Conservation (phyloP, 2,888 invertebrate species). For the Kryphioiulus occultus region DNA sequence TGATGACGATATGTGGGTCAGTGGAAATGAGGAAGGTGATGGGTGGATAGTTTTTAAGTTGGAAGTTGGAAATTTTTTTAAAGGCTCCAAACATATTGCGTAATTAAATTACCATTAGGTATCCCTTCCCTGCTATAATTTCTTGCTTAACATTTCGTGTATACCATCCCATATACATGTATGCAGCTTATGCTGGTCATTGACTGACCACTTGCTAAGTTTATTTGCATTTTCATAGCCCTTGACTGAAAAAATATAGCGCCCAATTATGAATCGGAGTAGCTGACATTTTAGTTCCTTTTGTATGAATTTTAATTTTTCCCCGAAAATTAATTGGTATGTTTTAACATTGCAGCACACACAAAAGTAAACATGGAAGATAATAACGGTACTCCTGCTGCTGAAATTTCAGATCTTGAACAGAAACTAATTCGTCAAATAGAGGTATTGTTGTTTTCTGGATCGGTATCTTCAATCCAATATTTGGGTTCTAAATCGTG, state of each 20-base stretch:
- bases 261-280: neutral
- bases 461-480: neutral
- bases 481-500: neutral
- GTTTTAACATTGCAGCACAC: neutral
- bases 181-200: neutral
- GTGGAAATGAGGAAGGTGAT: neutral
- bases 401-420: slow-evolving; percentile 42
- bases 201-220: neutral
- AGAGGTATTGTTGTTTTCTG: neutral
- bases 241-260: neutral
- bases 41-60: neutral
- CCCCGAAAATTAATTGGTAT: too few relatives aligned
- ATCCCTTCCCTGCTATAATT: neutral
- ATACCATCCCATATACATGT: neutral
- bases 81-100: neutral
- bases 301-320: neutral
- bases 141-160: neutral
- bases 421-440: slow-evolving; percentile 47
- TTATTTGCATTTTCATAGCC: neutral
- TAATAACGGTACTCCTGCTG: neutral
- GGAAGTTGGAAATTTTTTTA: neutral
- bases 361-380: neutral
- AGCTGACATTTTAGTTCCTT: neutral
- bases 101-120: neutral
- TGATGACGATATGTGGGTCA: slow-evolving; percentile 20